Base-by-base conservation (phyloP, 2,113 vertebrate genomes). In the Ornithorhynchus anatinus region DNA sequence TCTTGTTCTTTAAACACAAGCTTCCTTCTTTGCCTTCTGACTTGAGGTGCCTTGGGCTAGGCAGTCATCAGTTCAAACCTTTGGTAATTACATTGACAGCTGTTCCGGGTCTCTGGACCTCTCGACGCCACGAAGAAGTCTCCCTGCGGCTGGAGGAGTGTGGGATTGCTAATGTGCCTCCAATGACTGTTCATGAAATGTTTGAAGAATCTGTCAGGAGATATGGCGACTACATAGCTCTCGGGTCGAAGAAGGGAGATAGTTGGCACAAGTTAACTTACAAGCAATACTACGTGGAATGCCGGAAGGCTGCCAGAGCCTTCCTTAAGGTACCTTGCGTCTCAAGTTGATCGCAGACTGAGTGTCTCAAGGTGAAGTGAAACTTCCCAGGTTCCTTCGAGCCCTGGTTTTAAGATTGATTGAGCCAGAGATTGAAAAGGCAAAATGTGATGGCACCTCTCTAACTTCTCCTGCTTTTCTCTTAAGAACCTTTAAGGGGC, bases 291-390 rank as follows among this genome's bases (percentile, higher is more conserved):
- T 97, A 98, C 7, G 68, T 91, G 8, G 66, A 84, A 22, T 98
- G 96, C 56, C 91, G 94, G 70, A 91, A 59, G 4, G 95, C 95
- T 2, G 98, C 96, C 7, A 97, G 93, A 75, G 93, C 96, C 79
- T 94, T 98, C 43, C 75, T 99, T 19, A 97, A 97, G 95, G 98
- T 99, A 58, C n/a, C n/a, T n/a, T n/a, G n/a, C n/a, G n/a, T n/a
- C n/a, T n/a, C n/a, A n/a, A n/a, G n/a, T n/a, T n/a, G 43, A 13
- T 13, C 13, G 45, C 23, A 27, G 17, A 8, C 13, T 16, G 13
- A 16, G 45, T 22, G 6, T 15, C 43, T 22, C 22, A 45, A 23
- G 43, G 43, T 10, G 43, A 45, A 23, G 22, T 23, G 23, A 16
- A n/a, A 48, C 22, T 22, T 6, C 1, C 14, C 14, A 29, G 23